These are phyloP conservation scores for Corythornis madagascariensis DNA, from an alignment of 2,113 vertebrate genomes.

Conservation along the genomic window DNA sequence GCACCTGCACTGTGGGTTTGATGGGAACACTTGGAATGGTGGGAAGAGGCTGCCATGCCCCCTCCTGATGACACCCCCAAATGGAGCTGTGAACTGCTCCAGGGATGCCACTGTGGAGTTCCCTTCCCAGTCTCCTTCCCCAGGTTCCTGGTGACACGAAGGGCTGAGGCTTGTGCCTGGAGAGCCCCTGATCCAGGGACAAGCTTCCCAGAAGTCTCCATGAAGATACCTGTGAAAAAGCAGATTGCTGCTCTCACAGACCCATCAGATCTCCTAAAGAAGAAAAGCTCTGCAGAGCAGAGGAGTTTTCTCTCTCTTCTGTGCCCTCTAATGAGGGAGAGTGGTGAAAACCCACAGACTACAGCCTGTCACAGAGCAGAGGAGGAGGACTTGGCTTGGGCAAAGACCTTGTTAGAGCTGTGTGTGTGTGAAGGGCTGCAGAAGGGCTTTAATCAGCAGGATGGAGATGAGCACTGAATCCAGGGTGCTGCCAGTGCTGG, in stretches of 20 bases:
- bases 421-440: slow-evolving; percentile 2
- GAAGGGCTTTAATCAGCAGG: slow-evolving; percentile 13
- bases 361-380: background rate
- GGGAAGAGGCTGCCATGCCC: background rate
- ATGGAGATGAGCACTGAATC: slow-evolving; percentile 14
- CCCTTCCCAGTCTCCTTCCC: background rate
- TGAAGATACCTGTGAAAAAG: slow-evolving; percentile 31
- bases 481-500: background rate
- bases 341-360: background rate
- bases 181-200: slow-evolving; percentile 19
- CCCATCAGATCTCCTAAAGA: background rate
- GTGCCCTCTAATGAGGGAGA: background rate
- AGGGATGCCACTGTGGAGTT: slow-evolving; percentile 9
- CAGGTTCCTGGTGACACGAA: slow-evolving; percentile 27
- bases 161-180: background rate
- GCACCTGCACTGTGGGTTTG: background rate
- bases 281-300: background rate
- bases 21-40: background rate
- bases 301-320: background rate
- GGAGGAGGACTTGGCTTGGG: background rate
- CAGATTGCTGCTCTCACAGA: background rate
- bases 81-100: background rate
- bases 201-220: slow-evolving; percentile 14
- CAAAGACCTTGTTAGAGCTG: slow-evolving; percentile 1
- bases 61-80: background rate